Conservation (phyloP, 2,113 vertebrate species). For the Hippocampus zosterae region DNA sequence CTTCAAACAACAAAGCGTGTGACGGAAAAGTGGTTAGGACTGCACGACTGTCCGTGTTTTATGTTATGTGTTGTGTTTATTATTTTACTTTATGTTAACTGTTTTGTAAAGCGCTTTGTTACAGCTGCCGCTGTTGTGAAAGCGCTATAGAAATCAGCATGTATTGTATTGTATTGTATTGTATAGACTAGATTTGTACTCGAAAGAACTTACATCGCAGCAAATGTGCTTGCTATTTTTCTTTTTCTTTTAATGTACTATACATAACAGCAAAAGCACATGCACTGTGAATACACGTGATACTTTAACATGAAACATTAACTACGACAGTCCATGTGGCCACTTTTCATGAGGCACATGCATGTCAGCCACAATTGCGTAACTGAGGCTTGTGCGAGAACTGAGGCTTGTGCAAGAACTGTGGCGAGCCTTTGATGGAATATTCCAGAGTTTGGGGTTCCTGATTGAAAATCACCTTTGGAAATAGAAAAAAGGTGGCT, state of each 20-base stretch:
- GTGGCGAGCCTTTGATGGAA: not conserved
- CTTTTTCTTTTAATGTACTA: no score
- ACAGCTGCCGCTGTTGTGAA: no score
- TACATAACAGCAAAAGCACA: not conserved
- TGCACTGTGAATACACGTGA: not conserved
- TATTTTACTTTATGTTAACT: no score
- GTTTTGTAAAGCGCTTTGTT: no score
- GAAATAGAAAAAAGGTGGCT: not conserved
- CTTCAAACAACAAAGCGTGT: no score
- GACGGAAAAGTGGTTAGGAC: no score
- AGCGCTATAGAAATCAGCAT: no score
- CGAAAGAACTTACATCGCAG: not conserved
- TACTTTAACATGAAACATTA: slow-evolving; percentile 2
- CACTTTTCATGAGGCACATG: not conserved
- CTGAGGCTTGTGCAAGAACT: not conserved
- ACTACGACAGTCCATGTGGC: not conserved
- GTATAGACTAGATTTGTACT: not conserved
- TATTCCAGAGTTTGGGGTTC: not conserved
- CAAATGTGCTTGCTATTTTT: no score
- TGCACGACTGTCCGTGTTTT: no score
- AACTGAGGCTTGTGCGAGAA: not conserved
- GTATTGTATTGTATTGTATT: no score
- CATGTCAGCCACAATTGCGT: not conserved
- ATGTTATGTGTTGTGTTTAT: no score
- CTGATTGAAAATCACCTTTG: not conserved